Evolutionary conservation across 1,140 invertebrate species (phyloP).

Genomic region (Drosophila ogumai): DNA sequence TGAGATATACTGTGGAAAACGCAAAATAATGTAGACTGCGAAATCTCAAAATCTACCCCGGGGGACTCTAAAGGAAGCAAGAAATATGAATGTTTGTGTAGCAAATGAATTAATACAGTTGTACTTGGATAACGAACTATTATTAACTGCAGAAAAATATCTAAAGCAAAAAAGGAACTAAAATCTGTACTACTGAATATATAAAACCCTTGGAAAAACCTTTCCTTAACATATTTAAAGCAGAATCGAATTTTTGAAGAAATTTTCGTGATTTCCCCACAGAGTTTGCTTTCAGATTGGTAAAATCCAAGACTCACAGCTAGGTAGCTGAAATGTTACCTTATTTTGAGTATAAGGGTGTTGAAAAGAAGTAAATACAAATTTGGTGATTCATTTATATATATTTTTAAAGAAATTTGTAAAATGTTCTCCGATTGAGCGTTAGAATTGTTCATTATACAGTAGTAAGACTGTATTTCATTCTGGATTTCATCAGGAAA

Average conservation of each 20-base stretch:
- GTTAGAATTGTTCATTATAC: background rate
- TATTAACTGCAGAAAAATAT: too few species aligned
- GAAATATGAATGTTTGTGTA: background rate
- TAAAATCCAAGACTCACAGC: background rate
- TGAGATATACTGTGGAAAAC: background rate
- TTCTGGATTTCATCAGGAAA: constrained; percentile 10
- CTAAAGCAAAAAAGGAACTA: too few species aligned
- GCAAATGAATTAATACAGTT: background rate
- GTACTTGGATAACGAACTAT: background rate
- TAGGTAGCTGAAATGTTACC: background rate
- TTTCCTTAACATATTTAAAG: background rate
- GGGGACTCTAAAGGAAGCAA: background rate
- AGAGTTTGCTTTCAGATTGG: background rate
- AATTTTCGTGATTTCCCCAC: background rate
- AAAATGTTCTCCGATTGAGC: background rate
- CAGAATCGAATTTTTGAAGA: background rate
- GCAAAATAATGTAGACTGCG: background rate
- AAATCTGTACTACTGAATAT: background rate
- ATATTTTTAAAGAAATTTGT: background rate
- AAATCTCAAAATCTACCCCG: background rate
- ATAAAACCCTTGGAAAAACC: background rate
- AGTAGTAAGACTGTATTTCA: constrained; percentile 8
- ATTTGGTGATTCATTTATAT: too few species aligned
- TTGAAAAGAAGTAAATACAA: background rate
- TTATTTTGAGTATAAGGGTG: background rate